phyloP scores from a whole-genome alignment of 2,888 invertebrate species.

The Aricia artaxerxes region DNA sequence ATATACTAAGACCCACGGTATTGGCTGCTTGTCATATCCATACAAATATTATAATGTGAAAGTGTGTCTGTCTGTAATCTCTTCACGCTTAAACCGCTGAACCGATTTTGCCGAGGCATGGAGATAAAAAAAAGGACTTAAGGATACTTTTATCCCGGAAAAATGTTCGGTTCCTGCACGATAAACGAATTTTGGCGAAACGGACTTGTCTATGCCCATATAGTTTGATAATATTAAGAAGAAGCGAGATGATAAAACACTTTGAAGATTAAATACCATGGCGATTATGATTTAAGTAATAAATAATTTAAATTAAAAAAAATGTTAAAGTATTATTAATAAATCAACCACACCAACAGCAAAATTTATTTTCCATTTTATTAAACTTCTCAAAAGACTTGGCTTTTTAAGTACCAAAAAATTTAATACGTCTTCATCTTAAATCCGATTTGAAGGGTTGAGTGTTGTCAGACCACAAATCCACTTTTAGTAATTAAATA shows the following conservation, averaged over 20 bases:
- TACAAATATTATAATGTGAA: too few species aligned
- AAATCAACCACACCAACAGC: not conserved
- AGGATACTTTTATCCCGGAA: too few species aligned
- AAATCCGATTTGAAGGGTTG: conserved; percentile 47
- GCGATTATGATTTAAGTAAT: not conserved
- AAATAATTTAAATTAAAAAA: not conserved
- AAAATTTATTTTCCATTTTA: not conserved
- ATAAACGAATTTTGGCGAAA: too few species aligned
- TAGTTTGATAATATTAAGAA: not conserved
- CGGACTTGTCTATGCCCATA: too few species aligned
- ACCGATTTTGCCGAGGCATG: too few species aligned
- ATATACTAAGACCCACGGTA: not conserved
- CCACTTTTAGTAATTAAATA: conserved; percentile 72
- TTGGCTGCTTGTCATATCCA: not conserved
- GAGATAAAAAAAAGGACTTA: too few species aligned
- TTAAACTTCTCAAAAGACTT: not conserved
- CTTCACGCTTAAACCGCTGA: too few species aligned
- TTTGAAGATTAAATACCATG: not conserved
- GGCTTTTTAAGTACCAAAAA: not conserved
- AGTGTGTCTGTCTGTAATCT: too few species aligned
- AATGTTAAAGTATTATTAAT: not conserved
- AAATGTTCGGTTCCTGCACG: too few species aligned
- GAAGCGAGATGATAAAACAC: not conserved
- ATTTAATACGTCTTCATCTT: conserved; percentile 39
- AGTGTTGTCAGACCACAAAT: conserved; percentile 55